Evolutionary conservation across 2,888 invertebrate genomes (phyloP).

Genomic region (Campoplex nolae): DNA sequence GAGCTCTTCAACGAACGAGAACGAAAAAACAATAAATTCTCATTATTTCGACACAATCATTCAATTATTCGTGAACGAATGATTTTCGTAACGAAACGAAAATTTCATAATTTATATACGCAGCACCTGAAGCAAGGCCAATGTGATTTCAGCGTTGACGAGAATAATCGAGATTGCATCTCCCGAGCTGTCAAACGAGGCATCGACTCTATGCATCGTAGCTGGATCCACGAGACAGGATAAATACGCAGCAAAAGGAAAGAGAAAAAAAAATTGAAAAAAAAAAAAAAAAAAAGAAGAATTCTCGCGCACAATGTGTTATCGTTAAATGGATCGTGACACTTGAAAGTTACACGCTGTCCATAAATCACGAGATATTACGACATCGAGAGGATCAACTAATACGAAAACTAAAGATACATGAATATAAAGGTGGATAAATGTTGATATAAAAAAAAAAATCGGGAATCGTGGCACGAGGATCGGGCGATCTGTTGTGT

Average conservation of each 20-base stretch:
- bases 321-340: constrained; percentile 71
- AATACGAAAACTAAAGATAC: constrained; percentile 13
- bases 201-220: constrained; percentile 20
- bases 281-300: background rate
- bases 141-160: constrained; percentile 51
- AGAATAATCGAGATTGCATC: constrained; percentile 56
- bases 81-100: background rate
- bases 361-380: constrained; percentile 68
- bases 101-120: background rate
- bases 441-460: constrained; percentile 21
- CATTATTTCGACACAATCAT: background rate
- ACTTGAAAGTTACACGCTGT: constrained; percentile 66
- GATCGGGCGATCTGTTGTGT: constrained; percentile 51
- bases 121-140: constrained; percentile 5
- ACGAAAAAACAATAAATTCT: background rate
- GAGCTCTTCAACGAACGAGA: background rate
- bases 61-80: background rate
- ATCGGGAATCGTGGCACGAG: constrained; percentile 63
- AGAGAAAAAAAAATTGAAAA: background rate
- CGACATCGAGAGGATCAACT: constrained; percentile 46
- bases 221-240: constrained; percentile 33
- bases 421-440: constrained; percentile 25
- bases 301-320: constrained; percentile 53
- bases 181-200: constrained; percentile 23
- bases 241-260: constrained; percentile 6